Evolutionary conservation across 2,888 invertebrate species (phyloP).

Genomic region (Salticus scenicus): DNA sequence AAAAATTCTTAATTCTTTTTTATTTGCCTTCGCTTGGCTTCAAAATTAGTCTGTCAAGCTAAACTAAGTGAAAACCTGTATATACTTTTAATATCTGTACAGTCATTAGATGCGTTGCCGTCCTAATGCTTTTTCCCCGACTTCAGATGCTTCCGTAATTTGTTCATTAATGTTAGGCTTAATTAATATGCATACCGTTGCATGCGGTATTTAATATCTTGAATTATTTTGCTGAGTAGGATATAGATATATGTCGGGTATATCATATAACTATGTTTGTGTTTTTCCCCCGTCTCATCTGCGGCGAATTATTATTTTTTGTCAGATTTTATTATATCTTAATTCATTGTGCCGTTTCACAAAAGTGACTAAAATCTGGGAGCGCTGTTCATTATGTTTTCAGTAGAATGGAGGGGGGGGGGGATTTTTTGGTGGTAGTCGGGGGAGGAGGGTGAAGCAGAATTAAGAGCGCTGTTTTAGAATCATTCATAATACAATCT

Average conservation of each 20-base stretch:
- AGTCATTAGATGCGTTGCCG: slow-evolving; percentile 53
- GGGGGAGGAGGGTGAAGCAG: neutral
- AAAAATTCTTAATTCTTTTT: slow-evolving; percentile 18
- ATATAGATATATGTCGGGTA: slow-evolving; percentile 59
- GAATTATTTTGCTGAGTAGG: slow-evolving; percentile 52
- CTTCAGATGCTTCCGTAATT: slow-evolving; percentile 47
- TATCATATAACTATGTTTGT: slow-evolving; percentile 55
- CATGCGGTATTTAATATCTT: slow-evolving; percentile 65
- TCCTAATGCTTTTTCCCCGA: slow-evolving; percentile 49
- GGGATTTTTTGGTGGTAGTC: slow-evolving; percentile 6
- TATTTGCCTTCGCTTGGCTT: slow-evolving; percentile 41
- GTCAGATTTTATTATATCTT: slow-evolving; percentile 66
- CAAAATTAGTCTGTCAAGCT: slow-evolving; percentile 58
- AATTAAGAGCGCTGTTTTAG: slow-evolving; percentile 41
- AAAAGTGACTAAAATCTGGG: slow-evolving; percentile 55
- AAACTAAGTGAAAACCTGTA: slow-evolving; percentile 67
- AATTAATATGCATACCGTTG: slow-evolving; percentile 69
- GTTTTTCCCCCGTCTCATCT: slow-evolving; percentile 20
- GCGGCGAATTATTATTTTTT: slow-evolving; percentile 56
- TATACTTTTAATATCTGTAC: slow-evolving; percentile 67
- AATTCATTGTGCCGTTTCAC: slow-evolving; percentile 44
- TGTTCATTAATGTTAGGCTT: slow-evolving; percentile 68
- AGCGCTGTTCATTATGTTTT: slow-evolving; percentile 43
- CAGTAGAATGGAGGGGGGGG: neutral
- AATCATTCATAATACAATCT: slow-evolving; percentile 60